A percentile compares a stretch with the other conserved stretches of the same genome.
phyloP scores from a whole-genome alignment of 1,140 invertebrate species.

The Hyles vespertilio region DNA sequence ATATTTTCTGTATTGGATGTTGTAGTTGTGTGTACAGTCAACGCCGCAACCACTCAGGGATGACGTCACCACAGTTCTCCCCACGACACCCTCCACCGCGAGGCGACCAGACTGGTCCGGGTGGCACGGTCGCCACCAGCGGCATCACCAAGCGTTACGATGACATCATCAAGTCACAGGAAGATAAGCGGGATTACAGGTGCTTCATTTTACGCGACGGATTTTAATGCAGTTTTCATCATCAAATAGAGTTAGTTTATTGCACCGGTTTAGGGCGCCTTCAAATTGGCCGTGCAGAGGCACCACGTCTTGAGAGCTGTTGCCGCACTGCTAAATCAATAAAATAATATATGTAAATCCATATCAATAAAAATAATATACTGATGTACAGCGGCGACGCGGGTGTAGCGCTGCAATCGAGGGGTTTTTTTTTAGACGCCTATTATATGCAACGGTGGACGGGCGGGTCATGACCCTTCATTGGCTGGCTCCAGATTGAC shows the following conservation, averaged over 20 bases:
- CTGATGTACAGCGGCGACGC: background rate
- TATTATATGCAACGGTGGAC: too few relatives aligned
- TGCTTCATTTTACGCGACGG: conserved; percentile 13
- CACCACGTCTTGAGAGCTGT: background rate
- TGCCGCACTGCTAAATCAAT: background rate
- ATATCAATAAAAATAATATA: background rate
- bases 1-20: conserved; percentile 1
- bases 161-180: conserved; percentile 85
- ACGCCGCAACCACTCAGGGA: conserved; percentile 26
- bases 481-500: too few relatives aligned
- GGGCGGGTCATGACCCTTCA: too few relatives aligned
- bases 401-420: background rate
- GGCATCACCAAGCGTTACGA: conserved; percentile 64
- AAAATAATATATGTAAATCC: background rate
- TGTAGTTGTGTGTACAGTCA: conserved; percentile 22
- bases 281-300: background rate
- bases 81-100: conserved; percentile 30
- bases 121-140: conserved; percentile 10
- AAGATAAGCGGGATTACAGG: conserved; percentile 88
- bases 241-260: background rate
- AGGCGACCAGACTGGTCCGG: conserved; percentile 16
- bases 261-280: background rate
- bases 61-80: conserved; percentile 42
- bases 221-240: background rate
- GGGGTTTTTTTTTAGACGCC: too few relatives aligned